Base-by-base conservation (phyloP, 2,888 invertebrate genomes). In the Ptycholaimellus sp. region DNA sequence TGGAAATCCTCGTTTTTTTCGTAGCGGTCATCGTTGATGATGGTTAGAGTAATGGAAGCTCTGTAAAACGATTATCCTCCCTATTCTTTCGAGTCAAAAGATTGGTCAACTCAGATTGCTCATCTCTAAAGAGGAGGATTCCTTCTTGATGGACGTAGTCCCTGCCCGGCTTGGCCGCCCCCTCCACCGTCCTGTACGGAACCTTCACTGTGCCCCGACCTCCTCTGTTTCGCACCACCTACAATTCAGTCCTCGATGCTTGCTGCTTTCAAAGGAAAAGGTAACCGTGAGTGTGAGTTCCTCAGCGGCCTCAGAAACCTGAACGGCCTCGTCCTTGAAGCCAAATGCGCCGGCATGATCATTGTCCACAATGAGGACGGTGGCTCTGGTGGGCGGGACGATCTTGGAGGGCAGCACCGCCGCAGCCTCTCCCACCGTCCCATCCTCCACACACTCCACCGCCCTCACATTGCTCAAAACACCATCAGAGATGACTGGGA, bases 341-440 rank as follows among this genome's bases (percentile, higher is more conserved):
- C 80, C 75, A 61, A 93, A 93, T 48, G 90, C 75, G 45, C 96
- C 96, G 40, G 85, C 80, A 66, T 96, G 93, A 64, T 96, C 96
- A 61, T 96, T 93, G 60, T 96, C 96, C 40, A 96, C 68, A 50
- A 96, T 93, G 70, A 93, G 85, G 34, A 96, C 78, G 3, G 90
- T 93, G 33, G 90, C 90, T 41, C 80, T 68, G 45, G 75, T 75
- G 1, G 87, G 90, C 35, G 77, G 74, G 7, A 72, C 72, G 42
- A 90, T 65, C 48, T 79, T 76, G n/a, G 41, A 44, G 0, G 47
- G 46, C 7, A 47, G 36, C 25, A 23, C 45, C 40, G 41, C 13
- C 21, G 7, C 20, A 6, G 25, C n/a, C 34, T 23, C 20, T 6
- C 9, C 23, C 21, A 13, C 34, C n/a, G n/a, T 30, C 30, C 16